phyloP scores from a whole-genome alignment of 1,140 invertebrate genomes.

The Drosophila novamexicana region DNA sequence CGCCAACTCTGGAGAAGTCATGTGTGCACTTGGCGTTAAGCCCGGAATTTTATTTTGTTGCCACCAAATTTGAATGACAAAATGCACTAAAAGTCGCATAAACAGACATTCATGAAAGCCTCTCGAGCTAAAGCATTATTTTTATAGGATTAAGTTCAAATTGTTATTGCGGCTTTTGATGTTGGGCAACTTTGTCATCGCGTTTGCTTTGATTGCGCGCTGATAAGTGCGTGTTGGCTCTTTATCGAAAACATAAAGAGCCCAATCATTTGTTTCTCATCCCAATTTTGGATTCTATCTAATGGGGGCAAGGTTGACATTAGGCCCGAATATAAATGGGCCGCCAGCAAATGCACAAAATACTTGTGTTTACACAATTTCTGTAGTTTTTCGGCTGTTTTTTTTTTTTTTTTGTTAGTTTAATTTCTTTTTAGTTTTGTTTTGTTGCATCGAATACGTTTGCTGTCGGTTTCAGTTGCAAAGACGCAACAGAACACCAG shows the following conservation, averaged over 20 bases:
- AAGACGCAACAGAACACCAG: conserved; percentile 46
- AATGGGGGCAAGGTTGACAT: conserved; percentile 73
- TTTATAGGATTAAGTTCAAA: conserved; percentile 4
- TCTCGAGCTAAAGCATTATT: conserved; percentile 22
- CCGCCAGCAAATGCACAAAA: conserved; percentile 41
- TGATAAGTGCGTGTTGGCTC: conserved; percentile 66
- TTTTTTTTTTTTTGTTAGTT: neutral
- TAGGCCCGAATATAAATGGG: conserved; percentile 38
- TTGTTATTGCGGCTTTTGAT: conserved; percentile 12
- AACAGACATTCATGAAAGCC: conserved; percentile 4
- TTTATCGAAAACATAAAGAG: conserved; percentile 55
- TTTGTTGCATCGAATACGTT: neutral
- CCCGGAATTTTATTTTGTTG: neutral
- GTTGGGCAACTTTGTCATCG: conserved; percentile 35
- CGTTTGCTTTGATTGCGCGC: conserved; percentile 68
- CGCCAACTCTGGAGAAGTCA: conserved; percentile 33
- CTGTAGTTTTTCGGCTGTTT: conserved; percentile 5
- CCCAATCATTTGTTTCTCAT: conserved; percentile 52
- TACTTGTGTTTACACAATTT: conserved; percentile 43
- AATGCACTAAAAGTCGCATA: conserved; percentile 24
- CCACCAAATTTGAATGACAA: conserved; percentile 22
- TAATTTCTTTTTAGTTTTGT: neutral
- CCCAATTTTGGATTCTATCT: conserved; percentile 49
- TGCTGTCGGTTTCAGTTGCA: conserved; percentile 7
- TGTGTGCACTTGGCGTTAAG: conserved; percentile 42